Conservation (phyloP, 2,888 invertebrate species). For the Sesia apiformis region DNA sequence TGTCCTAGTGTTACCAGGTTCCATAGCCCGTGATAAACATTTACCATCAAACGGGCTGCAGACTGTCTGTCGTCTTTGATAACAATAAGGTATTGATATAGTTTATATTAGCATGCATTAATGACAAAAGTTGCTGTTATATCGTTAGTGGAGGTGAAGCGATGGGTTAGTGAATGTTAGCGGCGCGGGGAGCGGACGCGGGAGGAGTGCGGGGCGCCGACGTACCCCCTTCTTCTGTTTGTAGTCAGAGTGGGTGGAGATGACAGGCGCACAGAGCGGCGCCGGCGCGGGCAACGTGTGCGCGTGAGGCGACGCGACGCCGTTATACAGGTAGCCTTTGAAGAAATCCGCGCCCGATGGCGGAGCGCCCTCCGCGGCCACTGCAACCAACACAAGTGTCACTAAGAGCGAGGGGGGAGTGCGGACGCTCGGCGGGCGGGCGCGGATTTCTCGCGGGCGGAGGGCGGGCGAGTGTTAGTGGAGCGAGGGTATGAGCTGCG, state of each 20-base stretch:
- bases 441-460: slow-evolving; percentile 16
- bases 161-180: slow-evolving; percentile 9
- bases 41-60: too few species aligned
- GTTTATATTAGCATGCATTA: too few species aligned
- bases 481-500: slow-evolving; percentile 29
- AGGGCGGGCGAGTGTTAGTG: slow-evolving; percentile 20
- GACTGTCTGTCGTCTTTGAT: too few species aligned
- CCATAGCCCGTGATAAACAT: too few species aligned
- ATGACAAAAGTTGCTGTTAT: too few species aligned
- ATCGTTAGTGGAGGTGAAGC: neutral
- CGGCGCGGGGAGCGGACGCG: slow-evolving; percentile 10
- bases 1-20: too few species aligned
- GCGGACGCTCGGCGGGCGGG: slow-evolving; percentile 17
- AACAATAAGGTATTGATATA: too few species aligned
- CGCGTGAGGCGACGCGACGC: slow-evolving; percentile 56
- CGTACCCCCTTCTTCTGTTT: slow-evolving; percentile 74
- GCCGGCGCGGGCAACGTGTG: slow-evolving; percentile 16
- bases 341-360: slow-evolving; percentile 86
- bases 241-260: slow-evolving; percentile 57
- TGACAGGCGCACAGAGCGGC: slow-evolving; percentile 27
- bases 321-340: slow-evolving; percentile 88
- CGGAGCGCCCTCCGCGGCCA: slow-evolving; percentile 88
- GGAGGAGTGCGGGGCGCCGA: slow-evolving; percentile 19
- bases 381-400: slow-evolving; percentile 76
- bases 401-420: slow-evolving; percentile 19